phyloP scores from a whole-genome alignment of 2,888 invertebrate genomes.

The Tuberolachnus salignus region DNA sequence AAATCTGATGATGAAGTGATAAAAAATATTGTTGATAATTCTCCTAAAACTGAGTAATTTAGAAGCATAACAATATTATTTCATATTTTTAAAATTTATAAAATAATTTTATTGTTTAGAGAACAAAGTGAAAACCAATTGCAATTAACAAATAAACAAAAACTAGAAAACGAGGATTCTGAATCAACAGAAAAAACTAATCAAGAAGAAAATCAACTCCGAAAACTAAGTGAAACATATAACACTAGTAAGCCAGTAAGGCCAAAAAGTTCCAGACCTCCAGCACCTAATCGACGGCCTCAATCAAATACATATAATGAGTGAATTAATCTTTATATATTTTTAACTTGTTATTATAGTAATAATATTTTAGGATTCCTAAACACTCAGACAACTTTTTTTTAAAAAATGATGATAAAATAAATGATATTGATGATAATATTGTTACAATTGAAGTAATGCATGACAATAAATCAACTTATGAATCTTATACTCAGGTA shows the following conservation, averaged over 20 bases:
- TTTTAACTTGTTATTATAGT: neutral
- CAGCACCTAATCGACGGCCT: conserved; percentile 37
- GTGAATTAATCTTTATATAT: neutral
- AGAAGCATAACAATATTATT: neutral
- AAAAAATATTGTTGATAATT: conserved; percentile 5
- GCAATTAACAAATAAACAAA: neutral
- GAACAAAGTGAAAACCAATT: conserved; percentile 8
- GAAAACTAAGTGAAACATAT: conserved; percentile 37
- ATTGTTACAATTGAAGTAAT: conserved; percentile 43
- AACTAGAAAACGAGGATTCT: neutral
- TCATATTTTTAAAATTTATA: neutral
- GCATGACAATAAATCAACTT: conserved; percentile 16
- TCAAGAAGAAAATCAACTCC: conserved; percentile 39
- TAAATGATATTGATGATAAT: conserved; percentile 48
- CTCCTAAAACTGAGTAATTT: conserved; percentile 30
- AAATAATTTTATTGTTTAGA: conserved; percentile 5
- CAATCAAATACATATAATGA: conserved; percentile 36
- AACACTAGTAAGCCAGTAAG: conserved; percentile 33
- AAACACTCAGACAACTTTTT: conserved; percentile 48
- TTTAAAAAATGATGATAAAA: conserved; percentile 33
- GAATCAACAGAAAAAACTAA: conserved; percentile 31
- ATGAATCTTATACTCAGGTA: conserved; percentile 30
- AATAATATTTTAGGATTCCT: conserved; percentile 26
- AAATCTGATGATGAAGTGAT: conserved; percentile 7
- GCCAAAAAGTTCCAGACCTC: conserved; percentile 50